Percentiles rank a stretch among this genome's conserved stretches.
These are phyloP conservation scores for Falcaria lacertinaria DNA, from an alignment of 2,888 invertebrate species.

Conservation along the genomic window DNA sequence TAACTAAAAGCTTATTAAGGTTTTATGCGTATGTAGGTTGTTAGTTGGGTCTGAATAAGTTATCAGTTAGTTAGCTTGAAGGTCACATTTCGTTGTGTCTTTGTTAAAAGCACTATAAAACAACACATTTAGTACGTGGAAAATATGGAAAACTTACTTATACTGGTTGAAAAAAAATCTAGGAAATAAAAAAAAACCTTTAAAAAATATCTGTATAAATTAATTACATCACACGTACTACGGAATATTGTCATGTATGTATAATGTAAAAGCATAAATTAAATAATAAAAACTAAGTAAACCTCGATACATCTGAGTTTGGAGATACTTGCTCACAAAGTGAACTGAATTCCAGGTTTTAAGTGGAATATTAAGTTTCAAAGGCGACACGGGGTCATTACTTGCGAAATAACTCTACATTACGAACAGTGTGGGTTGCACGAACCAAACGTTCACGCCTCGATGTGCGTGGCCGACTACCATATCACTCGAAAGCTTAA, in stretches of 20 bases:
- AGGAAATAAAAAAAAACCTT: too few species aligned
- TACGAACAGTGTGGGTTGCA: not conserved
- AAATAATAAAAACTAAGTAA: too few species aligned
- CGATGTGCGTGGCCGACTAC: not conserved
- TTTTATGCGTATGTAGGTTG: not conserved
- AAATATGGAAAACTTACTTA: too few species aligned
- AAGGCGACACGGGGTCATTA: conserved; percentile 30
- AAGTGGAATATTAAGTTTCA: conserved; percentile 37
- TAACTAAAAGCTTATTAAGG: not conserved
- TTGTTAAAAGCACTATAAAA: too few species aligned
- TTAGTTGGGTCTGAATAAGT: not conserved
- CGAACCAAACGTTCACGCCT: conserved; percentile 4
- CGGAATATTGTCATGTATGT: too few species aligned
- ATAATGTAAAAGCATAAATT: too few species aligned
- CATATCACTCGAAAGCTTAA: not conserved
- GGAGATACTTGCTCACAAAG: not conserved
- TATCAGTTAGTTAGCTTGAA: not conserved
- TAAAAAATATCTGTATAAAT: too few species aligned
- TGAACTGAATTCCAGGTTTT: conserved; percentile 8
- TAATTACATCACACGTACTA: too few species aligned
- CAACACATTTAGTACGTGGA: too few species aligned
- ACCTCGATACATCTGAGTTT: too few species aligned
- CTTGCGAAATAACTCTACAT: conserved; percentile 14
- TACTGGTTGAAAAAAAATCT: too few species aligned
- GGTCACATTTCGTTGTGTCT: too few species aligned